These are phyloP conservation scores for Tichodroma muraria DNA, from an alignment of 2,113 vertebrate genomes.

Conservation along the genomic window DNA sequence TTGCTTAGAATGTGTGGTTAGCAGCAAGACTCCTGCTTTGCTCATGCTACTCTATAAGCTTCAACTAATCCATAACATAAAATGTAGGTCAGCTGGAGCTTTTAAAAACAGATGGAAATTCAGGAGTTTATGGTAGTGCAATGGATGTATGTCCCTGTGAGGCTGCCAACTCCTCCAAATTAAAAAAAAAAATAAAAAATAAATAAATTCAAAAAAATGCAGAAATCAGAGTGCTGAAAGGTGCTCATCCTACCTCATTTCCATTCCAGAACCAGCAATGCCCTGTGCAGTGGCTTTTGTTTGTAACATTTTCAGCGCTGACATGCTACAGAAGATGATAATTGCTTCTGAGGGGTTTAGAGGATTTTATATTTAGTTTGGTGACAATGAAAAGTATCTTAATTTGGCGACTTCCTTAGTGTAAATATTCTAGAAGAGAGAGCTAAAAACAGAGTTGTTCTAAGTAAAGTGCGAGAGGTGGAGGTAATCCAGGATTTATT, in stretches of 20 bases:
- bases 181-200: background rate
- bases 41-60: background rate
- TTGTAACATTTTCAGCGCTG: background rate
- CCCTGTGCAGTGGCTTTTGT: background rate
- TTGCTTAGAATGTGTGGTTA: background rate
- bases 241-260: background rate
- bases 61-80: conserved; percentile 7
- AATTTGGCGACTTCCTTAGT: background rate
- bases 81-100: conserved; percentile 30
- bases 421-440: background rate
- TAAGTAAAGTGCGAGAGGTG: background rate
- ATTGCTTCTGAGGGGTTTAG: conserved; percentile 1
- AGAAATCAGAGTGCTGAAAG: background rate
- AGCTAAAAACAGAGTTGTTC: background rate
- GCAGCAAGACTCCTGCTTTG: background rate
- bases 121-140: background rate
- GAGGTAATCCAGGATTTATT: background rate
- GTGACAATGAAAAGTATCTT: background rate
- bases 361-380: background rate
- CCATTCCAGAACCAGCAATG: background rate
- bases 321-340: background rate
- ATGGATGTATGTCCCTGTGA: background rate
- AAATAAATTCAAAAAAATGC: too few relatives aligned
- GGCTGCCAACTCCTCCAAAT: background rate
- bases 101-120: conserved; percentile 15